phyloP scores from a whole-genome alignment of 2,797 vertebrate species.

The Pangasius sanitwongsei region DNA sequence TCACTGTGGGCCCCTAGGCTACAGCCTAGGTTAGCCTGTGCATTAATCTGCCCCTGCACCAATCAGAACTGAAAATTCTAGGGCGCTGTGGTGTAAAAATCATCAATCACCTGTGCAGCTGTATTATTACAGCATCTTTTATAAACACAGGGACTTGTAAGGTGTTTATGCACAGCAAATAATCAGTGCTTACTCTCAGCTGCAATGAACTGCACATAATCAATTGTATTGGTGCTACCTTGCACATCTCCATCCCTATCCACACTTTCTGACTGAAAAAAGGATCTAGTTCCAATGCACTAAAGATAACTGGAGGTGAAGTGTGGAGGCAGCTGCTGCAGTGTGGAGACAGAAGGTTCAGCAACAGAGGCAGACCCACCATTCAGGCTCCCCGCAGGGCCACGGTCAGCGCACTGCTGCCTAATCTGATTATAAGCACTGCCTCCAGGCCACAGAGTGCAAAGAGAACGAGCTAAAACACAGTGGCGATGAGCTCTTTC shows the following conservation, averaged over 20 bases:
- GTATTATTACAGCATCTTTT: constrained; percentile 1
- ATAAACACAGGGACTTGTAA: not conserved
- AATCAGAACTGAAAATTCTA: not conserved
- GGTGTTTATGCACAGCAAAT: not conserved
- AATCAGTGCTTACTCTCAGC: not conserved
- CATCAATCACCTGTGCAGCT: not conserved
- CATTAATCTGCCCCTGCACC: not conserved
- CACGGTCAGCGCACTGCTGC: constrained; percentile 43
- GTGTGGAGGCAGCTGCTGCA: constrained; percentile 19
- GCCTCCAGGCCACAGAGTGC: not conserved
- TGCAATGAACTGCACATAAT: not conserved
- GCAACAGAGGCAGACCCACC: constrained; percentile 27
- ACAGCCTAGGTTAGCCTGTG: no score
- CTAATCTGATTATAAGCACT: constrained; percentile 56
- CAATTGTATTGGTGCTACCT: no score
- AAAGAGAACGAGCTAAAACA: not conserved
- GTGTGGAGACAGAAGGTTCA: constrained; percentile 30
- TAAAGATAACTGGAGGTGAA: constrained; percentile 12
- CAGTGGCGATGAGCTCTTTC: not conserved
- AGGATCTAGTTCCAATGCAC: not conserved
- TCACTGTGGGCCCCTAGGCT: no score
- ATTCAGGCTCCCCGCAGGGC: not conserved
- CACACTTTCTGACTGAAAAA: not conserved
- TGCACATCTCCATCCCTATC: not conserved
- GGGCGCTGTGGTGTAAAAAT: not conserved